These are phyloP conservation scores for Rhopalosiphum padi DNA, from an alignment of 1,140 invertebrate species.

Conservation along the genomic window DNA sequence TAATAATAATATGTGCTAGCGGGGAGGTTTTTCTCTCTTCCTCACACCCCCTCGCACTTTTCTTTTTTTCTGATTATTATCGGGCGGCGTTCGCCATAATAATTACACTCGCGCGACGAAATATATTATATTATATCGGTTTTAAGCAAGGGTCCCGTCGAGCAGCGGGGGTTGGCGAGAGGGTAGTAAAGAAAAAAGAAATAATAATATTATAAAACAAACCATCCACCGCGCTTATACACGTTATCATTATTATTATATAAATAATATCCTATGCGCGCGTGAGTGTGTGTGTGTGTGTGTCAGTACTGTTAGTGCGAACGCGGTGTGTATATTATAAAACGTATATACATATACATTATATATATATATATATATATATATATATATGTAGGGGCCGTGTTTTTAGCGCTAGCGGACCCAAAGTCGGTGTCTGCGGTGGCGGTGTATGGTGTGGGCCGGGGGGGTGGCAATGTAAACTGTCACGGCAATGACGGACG, in stretches of 20 bases:
- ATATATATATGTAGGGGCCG: slow-evolving; percentile 61
- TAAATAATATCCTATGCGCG: not conserved
- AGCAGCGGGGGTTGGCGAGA: slow-evolving; percentile 61
- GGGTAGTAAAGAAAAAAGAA: slow-evolving; percentile 50
- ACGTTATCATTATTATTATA: slow-evolving; percentile 24
- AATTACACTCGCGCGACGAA: slow-evolving; percentile 45
- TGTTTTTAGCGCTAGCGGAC: slow-evolving; percentile 64
- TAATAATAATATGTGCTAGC: not conserved
- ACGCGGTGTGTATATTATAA: not conserved
- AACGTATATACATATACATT: not conserved
- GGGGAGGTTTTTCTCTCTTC: not conserved
- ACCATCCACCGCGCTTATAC: slow-evolving; percentile 12
- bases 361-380: not conserved
- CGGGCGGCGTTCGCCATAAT: slow-evolving; percentile 22
- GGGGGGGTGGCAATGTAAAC: slow-evolving; percentile 67
- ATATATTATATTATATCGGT: slow-evolving; percentile 40
- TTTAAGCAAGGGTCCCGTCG: slow-evolving; percentile 24
- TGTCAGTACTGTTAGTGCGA: not conserved
- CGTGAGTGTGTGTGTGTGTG: not conserved
- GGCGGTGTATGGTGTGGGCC: not conserved
- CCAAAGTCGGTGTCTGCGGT: slow-evolving; percentile 13
- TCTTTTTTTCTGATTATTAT: slow-evolving; percentile 29
- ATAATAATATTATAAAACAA: slow-evolving; percentile 51
- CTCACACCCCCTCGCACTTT: not conserved
- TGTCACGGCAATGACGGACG: slow-evolving; percentile 74